Evolutionary conservation across 2,113 vertebrate species (phyloP), one percentile per base, ranked within the genome.

Genomic region (Recurvirostra avosetta): DNA sequence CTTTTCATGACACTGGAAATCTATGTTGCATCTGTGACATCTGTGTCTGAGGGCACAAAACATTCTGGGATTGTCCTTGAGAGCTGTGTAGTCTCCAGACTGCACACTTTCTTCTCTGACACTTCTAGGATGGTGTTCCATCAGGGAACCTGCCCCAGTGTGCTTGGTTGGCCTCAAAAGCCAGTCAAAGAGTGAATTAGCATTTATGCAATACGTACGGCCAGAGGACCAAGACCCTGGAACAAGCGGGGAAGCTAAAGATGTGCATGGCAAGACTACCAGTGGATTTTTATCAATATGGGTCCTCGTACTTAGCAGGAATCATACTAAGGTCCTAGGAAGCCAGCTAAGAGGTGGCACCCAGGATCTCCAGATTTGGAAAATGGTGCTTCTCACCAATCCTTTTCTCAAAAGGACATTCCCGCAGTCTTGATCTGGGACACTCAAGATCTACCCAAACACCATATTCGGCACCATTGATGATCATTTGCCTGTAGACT

Each of bases 391-490:
- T 76, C 27, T 61, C 40, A 55, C 6, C 43, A 53, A 63, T 26
- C 12, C 26, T 68, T 68, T 74, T 13, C 26, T 81, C 25, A 66
- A 77, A 85, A 74, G 4, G 0, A 45, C 38, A 27, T 18, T 8
- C 27, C 8, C 85, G 8, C 40, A 1, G 1, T 58, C 29, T 86
- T 75, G 14, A 32, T 70, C 22, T 52, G 30, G 11, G 41, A 58
- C 50, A 53, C 62, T 74, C 25, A 77, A 73, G 78, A 71, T 41
- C 30, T 49, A 45, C 45, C 9, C 29, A 62, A 45, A 25, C 0
- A 1, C 15, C 11, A 3, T 20, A 47, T 49, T 47, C 3, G 4
- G 19, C 23, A 74, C 45, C 1, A 0, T 0, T 66, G 41, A 22
- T 52, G 56, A 36, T n/a, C 40, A 18, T 15, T 65, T 0, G 1